Evolutionary conservation across 2,888 invertebrate genomes (phyloP).

Genomic region (Girardia tigrina): DNA sequence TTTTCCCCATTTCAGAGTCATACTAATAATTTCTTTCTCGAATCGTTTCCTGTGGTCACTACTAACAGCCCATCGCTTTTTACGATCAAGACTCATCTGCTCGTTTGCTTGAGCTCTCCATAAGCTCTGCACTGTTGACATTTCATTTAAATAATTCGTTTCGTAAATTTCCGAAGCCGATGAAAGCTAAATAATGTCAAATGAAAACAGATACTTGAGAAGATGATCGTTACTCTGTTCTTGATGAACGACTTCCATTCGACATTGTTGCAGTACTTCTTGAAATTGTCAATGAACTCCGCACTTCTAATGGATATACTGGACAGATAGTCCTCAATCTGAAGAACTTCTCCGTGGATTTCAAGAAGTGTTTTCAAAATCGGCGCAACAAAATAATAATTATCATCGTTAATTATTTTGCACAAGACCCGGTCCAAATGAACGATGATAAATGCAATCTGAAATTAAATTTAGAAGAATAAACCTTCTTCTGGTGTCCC

Average conservation of each 20-base stretch:
- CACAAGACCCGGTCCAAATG: background rate
- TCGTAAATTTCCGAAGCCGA: background rate
- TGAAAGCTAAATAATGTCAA: conserved; percentile 39
- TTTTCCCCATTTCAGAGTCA: background rate
- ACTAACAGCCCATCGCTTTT: background rate
- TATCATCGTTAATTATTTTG: conserved; percentile 49
- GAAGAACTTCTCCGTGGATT: conserved; percentile 50
- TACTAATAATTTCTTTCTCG: background rate
- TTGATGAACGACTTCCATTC: conserved; percentile 53
- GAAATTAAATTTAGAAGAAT: background rate
- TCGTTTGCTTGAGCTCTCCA: conserved; percentile 18
- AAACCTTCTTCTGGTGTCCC: no score
- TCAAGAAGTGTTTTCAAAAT: conserved; percentile 57
- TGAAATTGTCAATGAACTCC: conserved; percentile 56
- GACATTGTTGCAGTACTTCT: conserved; percentile 54
- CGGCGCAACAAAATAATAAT: conserved; percentile 57
- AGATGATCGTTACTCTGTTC: conserved; percentile 41
- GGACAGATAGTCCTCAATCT: conserved; percentile 44
- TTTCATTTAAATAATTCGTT: conserved; percentile 15
- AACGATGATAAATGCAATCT: background rate
- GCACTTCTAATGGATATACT: conserved; percentile 54
- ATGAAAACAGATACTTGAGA: background rate
- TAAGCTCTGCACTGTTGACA: conserved; percentile 25
- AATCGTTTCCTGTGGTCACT: conserved; percentile 26
- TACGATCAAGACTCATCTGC: conserved; percentile 15